Evolutionary conservation across 1,140 invertebrate species (phyloP).

Genomic region (Samia ricini): DNA sequence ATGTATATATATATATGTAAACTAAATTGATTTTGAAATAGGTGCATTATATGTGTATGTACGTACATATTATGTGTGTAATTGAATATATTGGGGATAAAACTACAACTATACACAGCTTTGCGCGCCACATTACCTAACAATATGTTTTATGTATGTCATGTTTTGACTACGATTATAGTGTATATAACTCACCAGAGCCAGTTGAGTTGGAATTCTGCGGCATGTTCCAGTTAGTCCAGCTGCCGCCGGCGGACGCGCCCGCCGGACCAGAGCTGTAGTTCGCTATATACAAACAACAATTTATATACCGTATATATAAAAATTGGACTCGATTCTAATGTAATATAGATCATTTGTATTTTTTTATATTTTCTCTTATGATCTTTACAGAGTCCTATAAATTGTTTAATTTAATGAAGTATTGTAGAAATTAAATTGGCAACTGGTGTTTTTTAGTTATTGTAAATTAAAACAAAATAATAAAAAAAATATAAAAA

Average conservation of each 20-base stretch:
- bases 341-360: not conserved
- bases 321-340: not conserved
- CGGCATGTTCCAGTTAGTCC: slow-evolving; percentile 77
- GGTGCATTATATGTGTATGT: too few relatives aligned
- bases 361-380: not conserved
- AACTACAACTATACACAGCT: too few relatives aligned
- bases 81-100: too few relatives aligned
- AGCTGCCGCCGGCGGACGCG: slow-evolving; percentile 71
- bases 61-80: too few relatives aligned
- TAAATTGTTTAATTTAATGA: not conserved
- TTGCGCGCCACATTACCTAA: too few relatives aligned
- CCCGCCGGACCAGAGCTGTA: slow-evolving; percentile 73
- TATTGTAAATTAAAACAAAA: not conserved
- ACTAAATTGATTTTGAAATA: too few relatives aligned
- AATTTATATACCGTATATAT: not conserved
- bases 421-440: too few relatives aligned
- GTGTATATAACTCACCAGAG: slow-evolving; percentile 53
- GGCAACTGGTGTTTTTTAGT: not conserved
- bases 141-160: too few relatives aligned
- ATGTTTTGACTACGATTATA: not conserved
- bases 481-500: not conserved
- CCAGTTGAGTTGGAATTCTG: slow-evolving; percentile 75
- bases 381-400: not conserved
- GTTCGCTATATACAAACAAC: slow-evolving; percentile 61
- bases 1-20: too few relatives aligned